These are phyloP conservation scores for Oeneis ivallda DNA, from an alignment of 2,888 invertebrate species.

Conservation along the genomic window DNA sequence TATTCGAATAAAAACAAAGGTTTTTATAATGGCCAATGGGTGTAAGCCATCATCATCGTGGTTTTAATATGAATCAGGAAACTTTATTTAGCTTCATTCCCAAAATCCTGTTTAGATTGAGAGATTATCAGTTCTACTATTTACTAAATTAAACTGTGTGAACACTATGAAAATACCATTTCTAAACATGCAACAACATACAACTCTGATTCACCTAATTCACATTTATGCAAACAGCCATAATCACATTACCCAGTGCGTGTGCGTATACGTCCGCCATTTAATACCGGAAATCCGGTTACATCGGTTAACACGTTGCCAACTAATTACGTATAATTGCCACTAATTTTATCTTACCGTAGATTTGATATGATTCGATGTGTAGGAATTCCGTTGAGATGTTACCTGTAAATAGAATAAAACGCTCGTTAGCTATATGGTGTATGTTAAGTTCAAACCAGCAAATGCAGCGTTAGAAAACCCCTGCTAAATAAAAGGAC, in stretches of 20 bases:
- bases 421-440: too few species aligned
- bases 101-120: not conserved
- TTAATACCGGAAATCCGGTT: conserved; percentile 31
- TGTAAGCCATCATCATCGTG: too few species aligned
- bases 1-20: too few species aligned
- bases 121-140: not conserved
- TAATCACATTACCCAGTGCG: conserved; percentile 28
- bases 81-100: too few species aligned
- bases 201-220: conserved; percentile 25
- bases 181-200: conserved; percentile 12
- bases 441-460: too few species aligned
- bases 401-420: too few species aligned
- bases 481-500: too few species aligned
- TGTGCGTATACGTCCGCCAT: conserved; percentile 19
- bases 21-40: too few species aligned
- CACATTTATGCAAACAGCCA: conserved; percentile 27
- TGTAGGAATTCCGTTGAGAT: not conserved
- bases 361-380: conserved; percentile 4
- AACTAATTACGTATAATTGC: conserved; percentile 28
- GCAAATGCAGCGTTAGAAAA: too few species aligned
- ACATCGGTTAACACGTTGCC: conserved; percentile 27
- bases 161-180: not conserved
- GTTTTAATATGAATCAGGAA: too few species aligned
- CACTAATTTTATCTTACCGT: conserved; percentile 18
- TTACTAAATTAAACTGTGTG: not conserved